These are phyloP conservation scores for Euzetes globulus DNA, from an alignment of 2,888 invertebrate genomes.

Conservation along the genomic window DNA sequence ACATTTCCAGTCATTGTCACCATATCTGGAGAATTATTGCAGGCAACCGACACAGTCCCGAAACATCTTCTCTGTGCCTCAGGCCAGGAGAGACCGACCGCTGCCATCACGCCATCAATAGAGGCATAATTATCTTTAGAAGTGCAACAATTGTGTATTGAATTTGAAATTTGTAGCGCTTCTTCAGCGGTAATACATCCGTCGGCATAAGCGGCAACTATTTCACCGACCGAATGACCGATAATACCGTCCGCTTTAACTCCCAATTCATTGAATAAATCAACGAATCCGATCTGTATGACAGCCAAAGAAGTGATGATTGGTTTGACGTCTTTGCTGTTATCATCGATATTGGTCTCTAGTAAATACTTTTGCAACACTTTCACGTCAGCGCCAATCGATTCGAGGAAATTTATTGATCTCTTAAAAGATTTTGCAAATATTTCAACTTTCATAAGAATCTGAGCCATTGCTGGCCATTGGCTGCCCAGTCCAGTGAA, in stretches of 20 bases:
- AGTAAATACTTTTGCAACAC: conserved; percentile 87
- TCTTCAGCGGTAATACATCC: conserved; percentile 24
- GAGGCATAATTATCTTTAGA: background rate
- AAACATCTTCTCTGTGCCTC: conserved; percentile 6
- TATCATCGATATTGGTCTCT: conserved; percentile 55
- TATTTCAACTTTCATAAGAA: background rate
- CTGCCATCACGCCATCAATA: conserved; percentile 4
- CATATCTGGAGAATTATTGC: conserved; percentile 16
- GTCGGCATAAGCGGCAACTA: conserved; percentile 27
- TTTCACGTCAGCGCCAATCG: conserved; percentile 8
- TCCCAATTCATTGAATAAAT: conserved; percentile 5
- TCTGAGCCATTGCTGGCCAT: conserved; percentile 16
- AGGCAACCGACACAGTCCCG: conserved; percentile 10
- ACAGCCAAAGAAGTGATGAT: conserved; percentile 16
- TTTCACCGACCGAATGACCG: conserved; percentile 27
- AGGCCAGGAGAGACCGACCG: conserved; percentile 4
- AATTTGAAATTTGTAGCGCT: background rate
- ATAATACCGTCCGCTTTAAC: conserved; percentile 25
- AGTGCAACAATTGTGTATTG: background rate
- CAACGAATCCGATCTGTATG: conserved; percentile 26
- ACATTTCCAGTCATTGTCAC: conserved; percentile 33
- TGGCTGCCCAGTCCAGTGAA: conserved; percentile 63
- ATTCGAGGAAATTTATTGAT: conserved; percentile 12
- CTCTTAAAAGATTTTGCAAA: conserved; percentile 13
- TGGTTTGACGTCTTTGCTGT: background rate